Evolutionary conservation across 2,113 vertebrate species (phyloP).

Genomic region (Nibea albiflora): DNA sequence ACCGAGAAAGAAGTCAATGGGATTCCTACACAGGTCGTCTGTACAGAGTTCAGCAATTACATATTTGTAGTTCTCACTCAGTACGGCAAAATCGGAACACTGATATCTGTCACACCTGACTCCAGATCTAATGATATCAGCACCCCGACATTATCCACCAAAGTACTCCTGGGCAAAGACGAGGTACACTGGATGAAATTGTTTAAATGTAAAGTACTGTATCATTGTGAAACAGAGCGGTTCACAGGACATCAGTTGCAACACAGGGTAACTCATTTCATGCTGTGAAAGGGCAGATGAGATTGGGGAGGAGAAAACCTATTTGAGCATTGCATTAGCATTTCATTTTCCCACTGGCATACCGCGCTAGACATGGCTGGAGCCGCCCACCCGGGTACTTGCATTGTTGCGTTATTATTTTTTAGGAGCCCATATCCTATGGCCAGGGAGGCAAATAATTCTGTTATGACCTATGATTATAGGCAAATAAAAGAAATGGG

Average conservation of each 20-base stretch:
- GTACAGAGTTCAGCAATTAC: constrained; percentile 93
- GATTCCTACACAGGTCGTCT: constrained; percentile 91
- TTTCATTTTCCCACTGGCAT: constrained; percentile 26
- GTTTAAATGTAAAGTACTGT: constrained; percentile 38
- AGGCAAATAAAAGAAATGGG: too few relatives aligned
- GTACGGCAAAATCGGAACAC: constrained; percentile 94
- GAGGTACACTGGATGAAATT: constrained; percentile 85
- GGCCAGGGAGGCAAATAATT: too few relatives aligned
- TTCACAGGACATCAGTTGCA: constrained; percentile 33
- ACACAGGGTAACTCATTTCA: constrained; percentile 48
- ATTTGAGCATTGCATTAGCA: constrained; percentile 51
- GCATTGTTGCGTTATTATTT: too few relatives aligned
- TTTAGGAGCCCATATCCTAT: too few relatives aligned
- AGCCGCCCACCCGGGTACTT: too few relatives aligned
- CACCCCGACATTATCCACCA: constrained; percentile 87
- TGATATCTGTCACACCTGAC: constrained; percentile 91
- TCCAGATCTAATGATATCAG: constrained; percentile 83
- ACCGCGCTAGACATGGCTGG: neutral
- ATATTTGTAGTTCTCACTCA: constrained; percentile 94
- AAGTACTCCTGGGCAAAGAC: constrained; percentile 94
- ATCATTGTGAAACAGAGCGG: constrained; percentile 38
- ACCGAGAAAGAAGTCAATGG: constrained; percentile 86
- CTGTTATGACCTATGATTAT: too few relatives aligned
- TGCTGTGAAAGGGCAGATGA: constrained; percentile 51
- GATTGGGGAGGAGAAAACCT: constrained; percentile 45